A percentile compares a stretch with the other conserved stretches of the same genome.
phyloP scores from a whole-genome alignment of 2,888 invertebrate species.

The Muschampia plurimacula region DNA sequence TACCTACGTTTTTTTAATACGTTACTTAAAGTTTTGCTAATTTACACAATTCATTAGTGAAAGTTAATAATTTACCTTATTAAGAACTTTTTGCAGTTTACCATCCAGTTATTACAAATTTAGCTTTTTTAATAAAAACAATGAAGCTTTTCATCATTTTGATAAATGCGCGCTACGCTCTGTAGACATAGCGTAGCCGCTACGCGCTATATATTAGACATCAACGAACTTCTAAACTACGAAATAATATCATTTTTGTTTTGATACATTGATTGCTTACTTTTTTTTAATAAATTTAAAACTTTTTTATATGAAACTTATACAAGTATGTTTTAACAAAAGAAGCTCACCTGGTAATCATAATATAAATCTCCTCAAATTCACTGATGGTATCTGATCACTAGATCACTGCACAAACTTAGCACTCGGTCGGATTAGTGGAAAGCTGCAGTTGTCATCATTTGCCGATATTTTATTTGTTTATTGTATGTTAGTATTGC shows the following conservation, averaged over 20 bases:
- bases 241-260: neutral
- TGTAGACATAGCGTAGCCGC: constrained; percentile 52
- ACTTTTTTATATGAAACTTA: neutral
- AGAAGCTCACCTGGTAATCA: constrained; percentile 33
- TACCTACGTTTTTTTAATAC: too few relatives aligned
- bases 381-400: constrained; percentile 53
- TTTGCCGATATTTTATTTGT: constrained; percentile 38
- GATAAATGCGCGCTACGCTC: constrained; percentile 45
- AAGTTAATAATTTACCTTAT: too few relatives aligned
- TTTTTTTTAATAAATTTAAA: too few relatives aligned
- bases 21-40: too few relatives aligned
- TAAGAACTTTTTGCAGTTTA: too few relatives aligned
- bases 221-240: constrained; percentile 46
- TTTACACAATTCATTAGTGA: too few relatives aligned
- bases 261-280: neutral
- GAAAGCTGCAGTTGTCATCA: constrained; percentile 48
- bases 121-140: too few relatives aligned
- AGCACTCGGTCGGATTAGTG: constrained; percentile 56
- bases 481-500: constrained; percentile 42
- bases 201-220: constrained; percentile 51
- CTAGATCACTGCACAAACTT: constrained; percentile 58
- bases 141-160: neutral
- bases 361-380: constrained; percentile 24
- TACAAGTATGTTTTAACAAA: neutral
- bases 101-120: too few relatives aligned